Conservation (phyloP, 37 sponge, comb jelly and placozoan species). For the Trichoplax adhaerens region DNA sequence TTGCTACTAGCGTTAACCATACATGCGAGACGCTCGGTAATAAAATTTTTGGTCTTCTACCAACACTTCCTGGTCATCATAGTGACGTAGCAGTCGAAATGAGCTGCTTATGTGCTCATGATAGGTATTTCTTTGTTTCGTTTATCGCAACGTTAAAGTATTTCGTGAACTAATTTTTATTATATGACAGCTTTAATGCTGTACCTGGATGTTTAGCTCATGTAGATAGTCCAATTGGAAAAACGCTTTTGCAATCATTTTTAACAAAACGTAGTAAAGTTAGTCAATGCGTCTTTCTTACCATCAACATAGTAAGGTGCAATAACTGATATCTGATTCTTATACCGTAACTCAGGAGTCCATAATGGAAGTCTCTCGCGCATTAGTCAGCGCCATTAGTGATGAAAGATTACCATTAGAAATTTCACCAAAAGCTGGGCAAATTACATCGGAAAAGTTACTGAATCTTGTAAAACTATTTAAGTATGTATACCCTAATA, state of each 20-base stretch:
- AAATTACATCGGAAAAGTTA: constrained; percentile 23
- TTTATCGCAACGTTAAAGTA: too few relatives aligned
- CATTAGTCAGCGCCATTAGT: constrained; percentile 28
- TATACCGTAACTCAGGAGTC: constrained; percentile 19
- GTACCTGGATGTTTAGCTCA: constrained; percentile 29
- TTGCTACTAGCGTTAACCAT: constrained; percentile 22
- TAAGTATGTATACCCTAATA: constrained; percentile 9
- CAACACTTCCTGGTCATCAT: constrained; percentile 12
- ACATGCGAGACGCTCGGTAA: constrained; percentile 27
- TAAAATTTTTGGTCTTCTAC: constrained; percentile 22
- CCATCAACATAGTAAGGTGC: too few relatives aligned
- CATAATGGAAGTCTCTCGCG: constrained; percentile 36
- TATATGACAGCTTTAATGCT: background rate
- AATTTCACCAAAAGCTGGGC: constrained; percentile 12
- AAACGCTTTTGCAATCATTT: constrained; percentile 20
- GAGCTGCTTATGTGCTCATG: background rate
- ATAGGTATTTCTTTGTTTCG: too few relatives aligned
- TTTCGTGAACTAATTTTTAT: too few relatives aligned
- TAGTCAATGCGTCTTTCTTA: too few relatives aligned
- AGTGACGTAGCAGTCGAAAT: constrained; percentile 39
- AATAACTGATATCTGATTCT: too few relatives aligned
- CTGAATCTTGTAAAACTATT: constrained; percentile 25
- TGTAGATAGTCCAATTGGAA: constrained; percentile 5
- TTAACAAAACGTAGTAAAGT: too few relatives aligned
- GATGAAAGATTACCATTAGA: constrained; percentile 26